These are phyloP conservation scores for Anarhynchus alexandrinus DNA, from an alignment of 2,113 vertebrate species.

Conservation along the genomic window DNA sequence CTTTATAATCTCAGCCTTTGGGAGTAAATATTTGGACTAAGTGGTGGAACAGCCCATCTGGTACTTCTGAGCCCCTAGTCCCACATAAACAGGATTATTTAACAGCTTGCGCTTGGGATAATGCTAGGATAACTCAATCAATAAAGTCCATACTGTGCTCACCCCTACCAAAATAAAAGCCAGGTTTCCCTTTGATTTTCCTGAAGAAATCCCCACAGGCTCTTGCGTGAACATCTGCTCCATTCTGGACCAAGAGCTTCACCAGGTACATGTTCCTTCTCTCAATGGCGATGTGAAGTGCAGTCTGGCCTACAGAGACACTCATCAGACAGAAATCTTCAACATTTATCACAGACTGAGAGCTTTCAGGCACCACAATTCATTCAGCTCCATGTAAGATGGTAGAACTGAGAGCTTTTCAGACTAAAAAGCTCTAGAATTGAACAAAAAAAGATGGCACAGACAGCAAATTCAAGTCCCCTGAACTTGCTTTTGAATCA, in stretches of 20 bases:
- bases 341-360: neutral
- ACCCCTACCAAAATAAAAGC: constrained; percentile 93
- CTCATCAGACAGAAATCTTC: neutral
- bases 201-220: constrained; percentile 94
- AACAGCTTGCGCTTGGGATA: neutral
- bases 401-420: neutral
- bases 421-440: neutral
- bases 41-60: neutral
- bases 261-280: constrained; percentile 86
- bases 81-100: neutral
- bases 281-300: constrained; percentile 94
- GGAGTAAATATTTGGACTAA: neutral
- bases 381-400: neutral
- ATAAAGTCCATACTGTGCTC: neutral
- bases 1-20: neutral
- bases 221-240: constrained; percentile 87
- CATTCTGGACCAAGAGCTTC: constrained; percentile 86
- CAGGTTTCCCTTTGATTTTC: constrained; percentile 79
- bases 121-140: neutral
- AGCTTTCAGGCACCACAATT: neutral
- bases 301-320: constrained; percentile 85
- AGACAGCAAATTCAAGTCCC: neutral
- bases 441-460: neutral
- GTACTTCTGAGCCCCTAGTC: neutral
- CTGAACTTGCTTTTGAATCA: neutral